phyloP scores from a whole-genome alignment of 2,113 vertebrate genomes.

The Pterocles burchelli region DNA sequence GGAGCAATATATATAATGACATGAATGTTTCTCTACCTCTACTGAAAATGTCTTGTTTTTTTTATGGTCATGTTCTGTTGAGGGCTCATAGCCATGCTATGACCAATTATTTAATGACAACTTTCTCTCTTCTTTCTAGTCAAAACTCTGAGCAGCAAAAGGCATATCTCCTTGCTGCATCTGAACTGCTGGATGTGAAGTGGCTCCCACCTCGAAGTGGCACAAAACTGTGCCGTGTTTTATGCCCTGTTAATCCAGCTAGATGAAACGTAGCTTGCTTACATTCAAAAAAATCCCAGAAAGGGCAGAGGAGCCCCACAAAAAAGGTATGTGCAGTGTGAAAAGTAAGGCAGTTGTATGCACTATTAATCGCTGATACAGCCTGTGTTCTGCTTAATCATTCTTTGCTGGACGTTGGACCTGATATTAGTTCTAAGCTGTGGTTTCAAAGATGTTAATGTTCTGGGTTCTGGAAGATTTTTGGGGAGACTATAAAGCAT shows the following conservation, averaged over 20 bases:
- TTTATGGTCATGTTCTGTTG: background rate
- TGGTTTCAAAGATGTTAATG: background rate
- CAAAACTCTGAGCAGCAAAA: background rate
- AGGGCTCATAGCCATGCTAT: background rate
- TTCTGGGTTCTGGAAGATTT: background rate
- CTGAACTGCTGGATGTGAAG: background rate
- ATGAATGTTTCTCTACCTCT: background rate
- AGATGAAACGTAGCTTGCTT: background rate
- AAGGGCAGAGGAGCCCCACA: background rate
- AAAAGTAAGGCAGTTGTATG: background rate
- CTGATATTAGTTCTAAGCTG: background rate
- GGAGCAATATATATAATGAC: background rate
- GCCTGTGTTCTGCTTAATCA: background rate
- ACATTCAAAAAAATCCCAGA: background rate
- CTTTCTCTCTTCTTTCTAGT: background rate
- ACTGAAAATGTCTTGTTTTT: background rate
- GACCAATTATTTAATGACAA: background rate
- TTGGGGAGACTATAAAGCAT: background rate
- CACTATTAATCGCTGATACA: background rate
- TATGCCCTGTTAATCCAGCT: background rate
- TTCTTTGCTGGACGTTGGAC: background rate
- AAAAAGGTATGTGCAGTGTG: accelerated
- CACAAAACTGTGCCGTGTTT: background rate
- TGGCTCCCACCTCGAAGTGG: background rate
- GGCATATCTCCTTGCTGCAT: background rate